Evolutionary conservation across 2,888 invertebrate species (phyloP).

Genomic region (Ormyrus thymus): DNA sequence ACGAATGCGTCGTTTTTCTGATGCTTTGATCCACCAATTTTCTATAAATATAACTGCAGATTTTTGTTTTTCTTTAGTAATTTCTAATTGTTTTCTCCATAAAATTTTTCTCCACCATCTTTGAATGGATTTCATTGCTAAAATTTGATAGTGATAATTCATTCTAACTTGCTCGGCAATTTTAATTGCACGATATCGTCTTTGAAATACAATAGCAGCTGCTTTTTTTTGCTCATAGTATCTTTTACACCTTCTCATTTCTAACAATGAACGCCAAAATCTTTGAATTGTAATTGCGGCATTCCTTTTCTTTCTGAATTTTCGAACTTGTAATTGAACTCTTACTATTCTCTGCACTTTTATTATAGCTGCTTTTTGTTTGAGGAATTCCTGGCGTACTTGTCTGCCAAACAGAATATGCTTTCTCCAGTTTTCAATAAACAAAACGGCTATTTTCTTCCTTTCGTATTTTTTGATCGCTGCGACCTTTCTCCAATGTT

Average conservation of each 20-base stretch:
- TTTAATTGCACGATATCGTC: conserved; percentile 71
- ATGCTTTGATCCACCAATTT: conserved; percentile 58
- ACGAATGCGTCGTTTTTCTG: conserved; percentile 28
- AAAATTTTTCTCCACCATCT: conserved; percentile 56
- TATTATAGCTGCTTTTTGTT: conserved; percentile 17
- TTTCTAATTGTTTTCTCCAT: conserved; percentile 36
- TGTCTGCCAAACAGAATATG: conserved; percentile 27
- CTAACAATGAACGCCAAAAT: conserved; percentile 59
- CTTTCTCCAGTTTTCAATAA: conserved; percentile 61
- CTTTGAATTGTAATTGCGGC: conserved; percentile 70
- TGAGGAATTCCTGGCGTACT: conserved; percentile 54
- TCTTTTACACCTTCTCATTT: conserved; percentile 51
- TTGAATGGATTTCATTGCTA: conserved; percentile 59
- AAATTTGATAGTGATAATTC: conserved; percentile 38
- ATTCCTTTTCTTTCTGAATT: conserved; percentile 2
- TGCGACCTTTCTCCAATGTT: conserved; percentile 67
- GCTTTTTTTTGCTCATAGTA: conserved; percentile 55
- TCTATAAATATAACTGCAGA: conserved; percentile 57
- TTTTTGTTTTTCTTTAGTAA: conserved; percentile 47
- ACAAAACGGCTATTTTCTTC: conserved; percentile 57
- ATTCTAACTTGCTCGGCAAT: conserved; percentile 59
- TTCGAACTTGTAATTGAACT: not conserved
- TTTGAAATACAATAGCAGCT: conserved; percentile 72
- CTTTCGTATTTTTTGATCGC: conserved; percentile 51
- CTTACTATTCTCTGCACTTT: conserved; percentile 21